Percentiles rank a stretch among this genome's conserved stretches.
phyloP scores from a whole-genome alignment of 2,888 invertebrate genomes.

The Agrochola circellaris region DNA sequence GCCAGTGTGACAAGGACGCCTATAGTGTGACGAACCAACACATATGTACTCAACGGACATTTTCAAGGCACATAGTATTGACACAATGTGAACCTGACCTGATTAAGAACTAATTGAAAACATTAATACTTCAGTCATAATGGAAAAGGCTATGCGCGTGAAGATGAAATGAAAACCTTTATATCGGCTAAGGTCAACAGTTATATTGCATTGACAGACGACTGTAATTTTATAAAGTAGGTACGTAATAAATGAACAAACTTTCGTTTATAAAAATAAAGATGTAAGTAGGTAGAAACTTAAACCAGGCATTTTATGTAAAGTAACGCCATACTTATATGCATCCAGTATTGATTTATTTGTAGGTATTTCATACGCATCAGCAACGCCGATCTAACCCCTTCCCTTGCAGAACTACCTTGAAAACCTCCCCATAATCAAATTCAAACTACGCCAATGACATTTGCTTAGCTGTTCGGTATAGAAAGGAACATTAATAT shows the following conservation, averaged over 20 bases:
- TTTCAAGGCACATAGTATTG: conserved; percentile 63
- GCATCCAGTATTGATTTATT: conserved; percentile 8
- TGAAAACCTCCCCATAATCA: conserved; percentile 21
- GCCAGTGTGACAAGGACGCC: conserved; percentile 69
- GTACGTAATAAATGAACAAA: conserved; percentile 2
- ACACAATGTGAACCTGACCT: conserved; percentile 68
- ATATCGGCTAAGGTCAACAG: conserved; percentile 53
- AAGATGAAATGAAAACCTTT: conserved; percentile 45
- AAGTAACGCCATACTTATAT: background rate
- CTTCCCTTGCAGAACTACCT: conserved; percentile 11
- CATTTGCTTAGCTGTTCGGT: conserved; percentile 14
- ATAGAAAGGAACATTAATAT: background rate
- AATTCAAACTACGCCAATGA: conserved; percentile 23
- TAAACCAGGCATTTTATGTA: background rate
- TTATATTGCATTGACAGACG: conserved; percentile 20
- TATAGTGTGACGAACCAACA: conserved; percentile 53
- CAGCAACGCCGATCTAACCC: conserved; percentile 8
- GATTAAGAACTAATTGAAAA: conserved; percentile 70
- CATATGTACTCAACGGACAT: conserved; percentile 55
- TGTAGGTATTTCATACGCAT: conserved; percentile 11
- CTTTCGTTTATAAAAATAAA: conserved; percentile 23
- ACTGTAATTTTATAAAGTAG: conserved; percentile 10
- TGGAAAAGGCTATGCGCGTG: conserved; percentile 55
- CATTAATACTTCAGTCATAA: conserved; percentile 60
- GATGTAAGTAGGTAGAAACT: background rate